These are phyloP conservation scores for Luperina nickerlii DNA, from an alignment of 2,888 invertebrate genomes.

Conservation along the genomic window DNA sequence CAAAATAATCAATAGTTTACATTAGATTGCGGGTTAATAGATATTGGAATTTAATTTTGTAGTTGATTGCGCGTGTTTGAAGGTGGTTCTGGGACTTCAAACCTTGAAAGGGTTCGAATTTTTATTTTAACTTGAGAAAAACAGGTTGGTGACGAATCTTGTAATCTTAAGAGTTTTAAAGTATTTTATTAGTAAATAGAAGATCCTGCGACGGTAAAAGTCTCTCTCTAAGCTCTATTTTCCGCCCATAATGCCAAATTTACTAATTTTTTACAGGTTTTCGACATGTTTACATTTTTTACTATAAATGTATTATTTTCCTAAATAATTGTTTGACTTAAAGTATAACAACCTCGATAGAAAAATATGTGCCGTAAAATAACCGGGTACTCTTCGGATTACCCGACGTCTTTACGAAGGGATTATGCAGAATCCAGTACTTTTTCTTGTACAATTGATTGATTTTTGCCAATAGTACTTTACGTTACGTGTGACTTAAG, in stretches of 20 bases:
- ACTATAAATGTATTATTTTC: slow-evolving; percentile 14
- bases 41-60: neutral
- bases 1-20: slow-evolving; percentile 71
- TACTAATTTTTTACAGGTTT: slow-evolving; percentile 63
- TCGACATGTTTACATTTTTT: slow-evolving; percentile 47
- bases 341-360: slow-evolving; percentile 6
- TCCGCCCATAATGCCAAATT: slow-evolving; percentile 64
- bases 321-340: neutral
- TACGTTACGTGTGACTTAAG: neutral
- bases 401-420: slow-evolving; percentile 1
- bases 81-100: neutral
- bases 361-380: slow-evolving; percentile 2
- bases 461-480: neutral
- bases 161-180: neutral
- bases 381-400: neutral
- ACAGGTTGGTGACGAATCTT: slow-evolving; percentile 13
- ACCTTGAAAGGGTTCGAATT: neutral
- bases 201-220: neutral
- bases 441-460: neutral
- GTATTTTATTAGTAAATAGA: slow-evolving; percentile 4
- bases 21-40: neutral
- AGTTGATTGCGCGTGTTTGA: neutral
- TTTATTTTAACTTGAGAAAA: neutral
- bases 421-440: neutral
- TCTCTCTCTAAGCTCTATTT: slow-evolving; percentile 15